Base-by-base conservation (phyloP, 2,113 vertebrate species). In the Marcusenius ussheri region DNA sequence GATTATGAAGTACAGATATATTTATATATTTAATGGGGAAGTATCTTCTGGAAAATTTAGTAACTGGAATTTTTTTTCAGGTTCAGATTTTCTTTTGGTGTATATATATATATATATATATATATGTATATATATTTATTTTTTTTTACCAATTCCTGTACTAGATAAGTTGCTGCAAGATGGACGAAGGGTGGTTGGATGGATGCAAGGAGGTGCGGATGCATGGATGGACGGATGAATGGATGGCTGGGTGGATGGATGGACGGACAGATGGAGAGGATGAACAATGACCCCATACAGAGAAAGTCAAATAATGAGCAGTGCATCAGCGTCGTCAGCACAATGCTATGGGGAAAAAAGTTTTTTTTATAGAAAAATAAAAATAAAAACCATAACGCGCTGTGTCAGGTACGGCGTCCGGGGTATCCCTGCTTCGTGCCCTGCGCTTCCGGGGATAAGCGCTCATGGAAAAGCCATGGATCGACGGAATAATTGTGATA, bases 81-180 rank as follows among this genome's bases (percentile, higher is more conserved):
- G 31, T 51, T 50, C 83, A 56, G 80, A 90, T 87, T 53, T 88
- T 90, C 49, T 56, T 83, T 80, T 87, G 88, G 51, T 53, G 15
- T 70, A 4, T 5, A 35, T 77, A 15, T 47, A 47, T 47, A 13
- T 49, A 39, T 51, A 47, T 47, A 13, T 47, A n/a, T 51, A 49
- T 70, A 11, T 4, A 31, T 74, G 13, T 46, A 46, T 46, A 10
- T 11, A 39, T 2, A 9, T 9, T 17, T 21, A 21, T 56, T 62
- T 70, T 70, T 11, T 70, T 70, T 13, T 31, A 84, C 15, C 13
- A 80, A 80, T 39, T 24, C 17, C 83, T 10, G 21, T n/a, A 47
- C 9, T n/a, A 46, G 42, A 84, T n/a, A 11, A 45, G 19, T 5
- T 11, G 39, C 13, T 84, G 21, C 5, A 13, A 13, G 45, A 47